These are phyloP conservation scores for Alcedo atthis DNA, from an alignment of 2,797 vertebrate genomes.

Conservation along the genomic window DNA sequence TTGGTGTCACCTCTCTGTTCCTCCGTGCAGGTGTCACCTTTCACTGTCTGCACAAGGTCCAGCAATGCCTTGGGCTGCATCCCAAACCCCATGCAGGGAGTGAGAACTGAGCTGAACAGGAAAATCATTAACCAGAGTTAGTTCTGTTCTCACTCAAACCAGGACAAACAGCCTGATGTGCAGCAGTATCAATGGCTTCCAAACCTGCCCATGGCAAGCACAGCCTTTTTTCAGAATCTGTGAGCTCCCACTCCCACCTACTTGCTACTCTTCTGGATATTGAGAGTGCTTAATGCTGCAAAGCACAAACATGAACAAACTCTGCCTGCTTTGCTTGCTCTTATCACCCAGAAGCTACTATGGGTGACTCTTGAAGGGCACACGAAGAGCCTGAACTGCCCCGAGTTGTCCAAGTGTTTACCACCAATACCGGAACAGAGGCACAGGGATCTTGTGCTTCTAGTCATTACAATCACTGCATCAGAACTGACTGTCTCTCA, in stretches of 20 bases:
- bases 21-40: too few relatives aligned
- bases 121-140: too few relatives aligned
- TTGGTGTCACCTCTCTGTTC: too few relatives aligned
- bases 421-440: not conserved
- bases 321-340: not conserved
- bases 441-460: not conserved
- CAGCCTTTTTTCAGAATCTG: not conserved
- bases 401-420: not conserved
- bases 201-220: not conserved
- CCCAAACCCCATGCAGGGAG: too few relatives aligned
- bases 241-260: not conserved
- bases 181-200: not conserved
- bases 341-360: not conserved
- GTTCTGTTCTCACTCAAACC: too few relatives aligned
- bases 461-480: not conserved
- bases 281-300: not conserved
- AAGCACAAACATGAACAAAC: not conserved
- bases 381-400: not conserved
- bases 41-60: too few relatives aligned
- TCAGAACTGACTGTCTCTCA: not conserved
- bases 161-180: not conserved
- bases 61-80: too few relatives aligned
- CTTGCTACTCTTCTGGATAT: not conserved
- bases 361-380: not conserved
- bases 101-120: too few relatives aligned